Evolutionary conservation across 2,888 invertebrate species (phyloP).

Genomic region (Drosophila neutralis): DNA sequence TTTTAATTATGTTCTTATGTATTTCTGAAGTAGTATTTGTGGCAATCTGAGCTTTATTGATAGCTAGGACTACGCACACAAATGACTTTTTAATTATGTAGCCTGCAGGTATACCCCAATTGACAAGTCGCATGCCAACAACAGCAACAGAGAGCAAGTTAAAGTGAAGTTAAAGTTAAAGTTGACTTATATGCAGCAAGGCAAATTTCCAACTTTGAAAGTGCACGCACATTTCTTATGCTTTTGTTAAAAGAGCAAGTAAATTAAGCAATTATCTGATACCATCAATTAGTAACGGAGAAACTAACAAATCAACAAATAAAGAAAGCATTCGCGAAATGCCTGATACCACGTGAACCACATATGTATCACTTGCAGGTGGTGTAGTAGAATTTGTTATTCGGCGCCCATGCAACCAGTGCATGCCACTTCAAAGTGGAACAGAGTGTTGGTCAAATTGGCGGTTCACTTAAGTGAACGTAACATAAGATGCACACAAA

Average conservation of each 20-base stretch:
- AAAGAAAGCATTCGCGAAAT: too few species aligned
- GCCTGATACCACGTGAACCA: background rate
- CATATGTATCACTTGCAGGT: background rate
- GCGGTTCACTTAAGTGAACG: conserved; percentile 12
- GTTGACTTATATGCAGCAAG: conserved; percentile 34
- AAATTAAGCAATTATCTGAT: too few species aligned
- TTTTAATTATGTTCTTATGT: conserved; percentile 51
- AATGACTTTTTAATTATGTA: conserved; percentile 68
- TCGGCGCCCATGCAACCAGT: too few species aligned
- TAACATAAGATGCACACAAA: conserved; percentile 19
- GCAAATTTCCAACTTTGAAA: background rate
- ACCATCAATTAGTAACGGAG: too few species aligned
- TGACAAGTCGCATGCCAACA: conserved; percentile 22
- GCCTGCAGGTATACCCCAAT: conserved; percentile 44
- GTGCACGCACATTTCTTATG: background rate
- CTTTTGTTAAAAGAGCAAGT: background rate
- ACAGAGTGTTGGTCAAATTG: background rate
- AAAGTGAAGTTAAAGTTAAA: conserved; percentile 35
- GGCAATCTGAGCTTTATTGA: conserved; percentile 25
- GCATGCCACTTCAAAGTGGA: background rate
- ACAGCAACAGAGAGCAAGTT: background rate
- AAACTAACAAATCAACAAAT: too few species aligned
- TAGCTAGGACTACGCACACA: conserved; percentile 59
- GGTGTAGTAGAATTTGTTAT: too few species aligned
- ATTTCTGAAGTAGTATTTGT: conserved; percentile 17